A percentile compares a stretch with the other conserved stretches of the same genome.
phyloP scores from a whole-genome alignment of 1,140 invertebrate species.

The Aricia agestis region DNA sequence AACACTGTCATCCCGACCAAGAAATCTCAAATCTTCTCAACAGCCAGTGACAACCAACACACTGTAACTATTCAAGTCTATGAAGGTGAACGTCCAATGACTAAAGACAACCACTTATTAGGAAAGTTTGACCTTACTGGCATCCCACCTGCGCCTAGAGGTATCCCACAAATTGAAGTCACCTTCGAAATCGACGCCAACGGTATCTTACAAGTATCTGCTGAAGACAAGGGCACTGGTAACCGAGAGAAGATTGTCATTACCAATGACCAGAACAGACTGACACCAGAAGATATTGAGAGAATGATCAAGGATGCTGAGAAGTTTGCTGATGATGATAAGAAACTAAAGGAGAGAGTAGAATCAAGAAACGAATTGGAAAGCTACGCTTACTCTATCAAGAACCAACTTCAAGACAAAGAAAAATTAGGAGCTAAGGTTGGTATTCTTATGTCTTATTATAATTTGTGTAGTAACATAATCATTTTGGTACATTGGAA shows the following conservation, averaged over 20 bases:
- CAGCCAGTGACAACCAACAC: conserved; percentile 98
- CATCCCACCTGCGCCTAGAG: conserved; percentile 97
- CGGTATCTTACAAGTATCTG: conserved; percentile 96
- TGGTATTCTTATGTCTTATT: conserved; percentile 35
- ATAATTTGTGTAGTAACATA: too few species aligned
- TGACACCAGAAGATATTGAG: conserved; percentile 98
- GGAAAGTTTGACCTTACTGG: conserved; percentile 99
- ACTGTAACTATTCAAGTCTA: conserved; percentile 96
- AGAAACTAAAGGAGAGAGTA: conserved; percentile 97
- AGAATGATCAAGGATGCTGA: conserved; percentile 99
- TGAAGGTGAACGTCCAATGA: conserved; percentile 96
- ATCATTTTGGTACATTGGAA: too few species aligned
- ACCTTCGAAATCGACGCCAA: conserved; percentile 99
- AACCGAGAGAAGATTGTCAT: conserved; percentile 99
- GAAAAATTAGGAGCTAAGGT: conserved; percentile 97
- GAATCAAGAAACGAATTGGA: conserved; percentile 97
- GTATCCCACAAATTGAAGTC: conserved; percentile 99
- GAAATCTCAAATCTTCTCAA: conserved; percentile 99
- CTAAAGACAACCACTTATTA: conserved; percentile 98
- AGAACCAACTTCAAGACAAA: conserved; percentile 98
- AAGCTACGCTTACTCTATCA: conserved; percentile 98
- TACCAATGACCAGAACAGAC: conserved; percentile 97
- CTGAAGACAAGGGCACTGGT: conserved; percentile 98
- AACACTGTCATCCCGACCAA: conserved; percentile 99
- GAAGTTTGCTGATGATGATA: conserved; percentile 99